Percentiles rank a stretch among this genome's conserved stretches.
Evolutionary conservation across 2,797 vertebrate genomes (phyloP).

Genomic region (Phrynocephalus vlangalii): DNA sequence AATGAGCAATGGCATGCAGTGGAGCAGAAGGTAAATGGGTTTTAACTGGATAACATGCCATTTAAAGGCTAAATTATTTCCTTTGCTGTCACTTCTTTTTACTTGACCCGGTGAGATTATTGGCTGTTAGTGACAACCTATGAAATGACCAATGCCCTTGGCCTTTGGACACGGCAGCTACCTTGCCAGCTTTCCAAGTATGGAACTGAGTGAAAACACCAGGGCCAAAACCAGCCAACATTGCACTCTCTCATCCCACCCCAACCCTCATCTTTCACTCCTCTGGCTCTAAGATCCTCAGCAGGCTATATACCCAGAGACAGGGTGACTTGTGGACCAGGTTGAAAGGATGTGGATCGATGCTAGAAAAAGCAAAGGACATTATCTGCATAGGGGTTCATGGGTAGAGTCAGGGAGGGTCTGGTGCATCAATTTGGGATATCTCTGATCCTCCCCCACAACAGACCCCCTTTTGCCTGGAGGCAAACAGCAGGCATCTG

Average conservation of each 20-base stretch:
- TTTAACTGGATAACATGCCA: slow-evolving; percentile 75
- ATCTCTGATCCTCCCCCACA: not conserved
- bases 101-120: slow-evolving; percentile 37
- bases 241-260: not conserved
- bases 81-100: slow-evolving; percentile 71
- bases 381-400: no score
- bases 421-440: not conserved
- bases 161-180: slow-evolving; percentile 52
- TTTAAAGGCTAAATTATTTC: slow-evolving; percentile 74
- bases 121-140: slow-evolving; percentile 54
- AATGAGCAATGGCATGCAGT: slow-evolving; percentile 68
- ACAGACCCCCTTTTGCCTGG: not conserved
- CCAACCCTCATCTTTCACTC: not conserved
- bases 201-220: slow-evolving; percentile 23
- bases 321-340: not conserved
- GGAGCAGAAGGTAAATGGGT: slow-evolving; percentile 76
- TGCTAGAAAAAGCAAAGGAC: not conserved
- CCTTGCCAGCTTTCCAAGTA: slow-evolving; percentile 27
- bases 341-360: not conserved
- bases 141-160: slow-evolving; percentile 58
- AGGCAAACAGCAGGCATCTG: not conserved
- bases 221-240: slow-evolving; percentile 28
- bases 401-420: not conserved
- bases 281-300: not conserved
- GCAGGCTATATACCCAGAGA: not conserved